phyloP scores from a whole-genome alignment of 2,888 invertebrate genomes.

The Tiphia femorata region DNA sequence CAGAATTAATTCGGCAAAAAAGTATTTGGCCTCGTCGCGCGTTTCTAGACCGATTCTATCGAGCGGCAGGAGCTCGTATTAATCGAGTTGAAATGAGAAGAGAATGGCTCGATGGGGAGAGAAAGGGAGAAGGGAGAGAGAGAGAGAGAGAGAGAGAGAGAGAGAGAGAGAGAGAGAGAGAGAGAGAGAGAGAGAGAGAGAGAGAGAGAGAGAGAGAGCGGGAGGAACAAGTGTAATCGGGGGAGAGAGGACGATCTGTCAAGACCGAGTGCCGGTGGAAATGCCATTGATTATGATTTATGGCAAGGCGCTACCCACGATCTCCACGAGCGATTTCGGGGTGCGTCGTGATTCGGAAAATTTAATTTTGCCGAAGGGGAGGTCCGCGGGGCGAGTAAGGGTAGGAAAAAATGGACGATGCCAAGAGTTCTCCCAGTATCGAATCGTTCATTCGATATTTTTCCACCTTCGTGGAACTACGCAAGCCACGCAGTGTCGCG shows the following conservation, averaged over 20 bases:
- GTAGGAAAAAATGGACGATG: too few species aligned
- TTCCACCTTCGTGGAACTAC: too few species aligned
- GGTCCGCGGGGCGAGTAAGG: constrained; percentile 24
- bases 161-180: not conserved
- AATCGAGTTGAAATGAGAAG: too few species aligned
- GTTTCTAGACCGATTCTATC: not conserved
- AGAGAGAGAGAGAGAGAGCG: not conserved
- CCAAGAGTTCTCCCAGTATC: too few species aligned
- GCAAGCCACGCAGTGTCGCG: too few species aligned
- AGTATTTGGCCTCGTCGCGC: not conserved
- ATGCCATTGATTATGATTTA: constrained; percentile 60
- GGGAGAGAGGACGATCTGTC: constrained; percentile 36
- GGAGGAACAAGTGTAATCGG: too few species aligned
- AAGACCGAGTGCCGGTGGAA: constrained; percentile 35
- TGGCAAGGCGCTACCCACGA: constrained; percentile 31
- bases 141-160: not conserved
- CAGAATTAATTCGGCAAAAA: not conserved
- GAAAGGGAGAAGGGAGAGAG: not conserved
- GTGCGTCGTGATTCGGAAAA: constrained; percentile 55
- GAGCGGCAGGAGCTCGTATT: too few species aligned
- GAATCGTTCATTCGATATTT: too few species aligned
- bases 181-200: not conserved
- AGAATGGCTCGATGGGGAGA: not conserved
- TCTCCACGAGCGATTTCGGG: constrained; percentile 34
- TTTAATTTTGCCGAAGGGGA: constrained; percentile 35